phyloP scores from a whole-genome alignment of 1,140 invertebrate species.

The Mya arenaria region DNA sequence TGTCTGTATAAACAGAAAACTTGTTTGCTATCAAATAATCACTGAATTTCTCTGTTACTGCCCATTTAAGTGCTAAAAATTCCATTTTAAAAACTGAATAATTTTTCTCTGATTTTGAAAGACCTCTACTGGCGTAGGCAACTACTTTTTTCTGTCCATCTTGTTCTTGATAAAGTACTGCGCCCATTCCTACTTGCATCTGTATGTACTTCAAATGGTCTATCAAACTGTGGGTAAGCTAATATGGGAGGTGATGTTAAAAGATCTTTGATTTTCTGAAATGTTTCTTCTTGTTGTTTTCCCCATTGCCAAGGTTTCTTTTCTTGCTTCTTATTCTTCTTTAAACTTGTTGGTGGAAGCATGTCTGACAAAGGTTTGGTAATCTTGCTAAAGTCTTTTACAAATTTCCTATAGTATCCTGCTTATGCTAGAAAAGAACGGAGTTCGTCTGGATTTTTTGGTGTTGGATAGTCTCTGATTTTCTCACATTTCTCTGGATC shows the following conservation, averaged over 20 bases:
- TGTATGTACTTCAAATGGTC: neutral
- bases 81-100: slow-evolving; percentile 19
- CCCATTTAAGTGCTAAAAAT: slow-evolving; percentile 27
- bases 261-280: neutral
- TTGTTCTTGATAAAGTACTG: neutral
- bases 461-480: slow-evolving; percentile 66
- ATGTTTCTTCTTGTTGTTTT: neutral
- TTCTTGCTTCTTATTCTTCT: neutral
- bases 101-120: slow-evolving; percentile 11
- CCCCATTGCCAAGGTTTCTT: neutral
- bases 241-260: neutral
- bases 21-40: slow-evolving; percentile 18
- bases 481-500: slow-evolving; percentile 79
- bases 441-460: slow-evolving; percentile 25
- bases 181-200: neutral
- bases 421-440: neutral
- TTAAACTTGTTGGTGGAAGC: neutral
- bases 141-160: slow-evolving; percentile 6
- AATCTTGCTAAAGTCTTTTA: slow-evolving; percentile 12
- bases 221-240: neutral
- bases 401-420: slow-evolving; percentile 11
- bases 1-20: slow-evolving; percentile 21
- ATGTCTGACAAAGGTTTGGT: neutral
- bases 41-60: slow-evolving; percentile 3
- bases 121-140: slow-evolving; percentile 12